Base-by-base conservation (phyloP, 2,113 vertebrate genomes). In the Aythya baeri region DNA sequence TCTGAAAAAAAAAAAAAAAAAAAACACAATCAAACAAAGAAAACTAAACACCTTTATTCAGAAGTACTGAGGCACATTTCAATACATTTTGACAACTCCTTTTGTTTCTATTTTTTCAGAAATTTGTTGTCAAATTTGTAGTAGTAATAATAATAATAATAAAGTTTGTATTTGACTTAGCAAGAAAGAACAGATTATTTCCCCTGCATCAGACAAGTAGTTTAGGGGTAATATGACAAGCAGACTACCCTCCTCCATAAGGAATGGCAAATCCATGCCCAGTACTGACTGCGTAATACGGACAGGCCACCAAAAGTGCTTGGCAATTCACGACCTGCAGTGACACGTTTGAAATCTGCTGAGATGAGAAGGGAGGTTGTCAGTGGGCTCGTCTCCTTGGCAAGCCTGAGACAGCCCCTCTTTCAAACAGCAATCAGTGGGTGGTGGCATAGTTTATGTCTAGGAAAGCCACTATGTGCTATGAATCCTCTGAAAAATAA, bases 181-280 rank as follows among this genome's bases (percentile, higher is more conserved):
- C 8, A 80, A 85, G 38, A 85, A 89, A 65, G 17, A 82, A 38
- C 14, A 26, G 68, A 46, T 22, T 49, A 4, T 46, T 75, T 65
- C 2, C 11, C 25, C 25, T 13, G 17, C 2, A 2, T 36, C 66
- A 63, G 36, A 21, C n/a, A 54, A 59, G 38, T 0, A 0, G 18
- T 61, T 41, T 49, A 1, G 8, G 13, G 9, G 2, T 49, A 72
- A 68, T 0, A 34, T 13, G 14, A 29, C 25, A 71, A 52, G 20
- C 25, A 34, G 59, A 31, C 14, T 11, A 52, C 3, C 4, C 20
- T 61, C 46, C 27, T 72, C 38, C 29, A 23, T 2, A 13, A 34
- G 23, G 52, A 72, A 67, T 6, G 12, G 55, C 27, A 94, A 94
- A 78, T 32, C 55, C 15, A 9, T 14, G 32, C 8, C 46, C 25